Conservation (phyloP, 2,888 invertebrate genomes). For the Tromatobia lineatoria region DNA sequence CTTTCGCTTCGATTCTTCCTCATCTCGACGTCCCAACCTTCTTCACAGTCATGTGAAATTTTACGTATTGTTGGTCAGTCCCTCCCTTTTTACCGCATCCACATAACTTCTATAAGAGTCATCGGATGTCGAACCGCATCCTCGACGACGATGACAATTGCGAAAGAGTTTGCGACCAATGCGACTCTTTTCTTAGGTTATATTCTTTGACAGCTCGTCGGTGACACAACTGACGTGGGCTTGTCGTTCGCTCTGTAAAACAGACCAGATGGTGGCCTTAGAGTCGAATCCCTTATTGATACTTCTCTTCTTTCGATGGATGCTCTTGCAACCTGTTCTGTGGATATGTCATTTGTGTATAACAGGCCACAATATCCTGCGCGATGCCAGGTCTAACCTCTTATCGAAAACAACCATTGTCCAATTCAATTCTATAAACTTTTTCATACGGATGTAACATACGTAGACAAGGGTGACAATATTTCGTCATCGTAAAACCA, state of each 20-base stretch:
- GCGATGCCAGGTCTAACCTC: neutral
- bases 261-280: slow-evolving; percentile 1
- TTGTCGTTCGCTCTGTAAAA: neutral
- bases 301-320: neutral
- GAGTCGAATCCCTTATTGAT: neutral
- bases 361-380: slow-evolving; percentile 22
- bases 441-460: too few relatives aligned
- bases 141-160: slow-evolving; percentile 29
- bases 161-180: neutral
- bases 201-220: neutral
- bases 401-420: too few relatives aligned
- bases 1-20: slow-evolving; percentile 43
- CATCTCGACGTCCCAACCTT: slow-evolving; percentile 18
- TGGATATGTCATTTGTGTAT: neutral
- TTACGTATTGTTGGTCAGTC: neutral
- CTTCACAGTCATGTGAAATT: neutral
- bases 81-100: slow-evolving; percentile 10
- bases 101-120: slow-evolving; percentile 4
- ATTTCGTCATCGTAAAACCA: too few relatives aligned
- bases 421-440: too few relatives aligned
- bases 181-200: neutral
- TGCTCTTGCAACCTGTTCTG: neutral
- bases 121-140: slow-evolving; percentile 50
- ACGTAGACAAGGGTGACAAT: too few relatives aligned
- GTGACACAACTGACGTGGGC: slow-evolving; percentile 14